Evolutionary conservation across 2,797 vertebrate genomes (phyloP).

Genomic region (Eurystomus glaucurus): DNA sequence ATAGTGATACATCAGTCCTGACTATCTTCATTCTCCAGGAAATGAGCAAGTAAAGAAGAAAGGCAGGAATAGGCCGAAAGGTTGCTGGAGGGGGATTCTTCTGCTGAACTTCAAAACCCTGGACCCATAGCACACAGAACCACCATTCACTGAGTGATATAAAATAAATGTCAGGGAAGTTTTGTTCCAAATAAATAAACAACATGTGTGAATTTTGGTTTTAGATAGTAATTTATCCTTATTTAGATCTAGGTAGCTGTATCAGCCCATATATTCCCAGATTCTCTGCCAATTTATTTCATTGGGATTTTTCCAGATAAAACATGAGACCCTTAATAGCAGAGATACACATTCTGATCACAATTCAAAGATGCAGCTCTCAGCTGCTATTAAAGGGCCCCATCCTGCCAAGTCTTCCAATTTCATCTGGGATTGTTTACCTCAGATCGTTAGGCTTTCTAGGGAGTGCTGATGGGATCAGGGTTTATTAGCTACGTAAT

Average conservation of each 20-base stretch:
- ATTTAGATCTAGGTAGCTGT: neutral
- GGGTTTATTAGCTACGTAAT: neutral
- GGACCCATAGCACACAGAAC: neutral
- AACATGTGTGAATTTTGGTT: fast-evolving
- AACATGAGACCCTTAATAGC: neutral
- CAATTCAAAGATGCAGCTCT: neutral
- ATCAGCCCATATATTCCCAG: neutral
- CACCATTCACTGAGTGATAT: fast-evolving
- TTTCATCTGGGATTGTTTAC: neutral
- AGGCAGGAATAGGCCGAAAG: constrained; percentile 19
- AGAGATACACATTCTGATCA: neutral
- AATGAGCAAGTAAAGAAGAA: neutral
- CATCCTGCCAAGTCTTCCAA: neutral
- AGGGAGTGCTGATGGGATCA: neutral
- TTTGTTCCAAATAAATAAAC: neutral
- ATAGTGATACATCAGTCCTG: constrained; percentile 9
- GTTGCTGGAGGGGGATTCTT: constrained; percentile 38
- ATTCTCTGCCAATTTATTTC: neutral
- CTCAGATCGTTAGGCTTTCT: neutral
- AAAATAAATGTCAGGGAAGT: neutral
- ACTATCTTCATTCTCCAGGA: constrained; percentile 11
- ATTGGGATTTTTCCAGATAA: neutral
- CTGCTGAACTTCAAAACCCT: neutral
- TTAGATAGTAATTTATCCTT: neutral
- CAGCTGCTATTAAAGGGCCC: neutral